Percentiles rank a stretch among this genome's conserved stretches.
Conservation (phyloP, 2,113 vertebrate genomes). For the Perca flavescens region DNA sequence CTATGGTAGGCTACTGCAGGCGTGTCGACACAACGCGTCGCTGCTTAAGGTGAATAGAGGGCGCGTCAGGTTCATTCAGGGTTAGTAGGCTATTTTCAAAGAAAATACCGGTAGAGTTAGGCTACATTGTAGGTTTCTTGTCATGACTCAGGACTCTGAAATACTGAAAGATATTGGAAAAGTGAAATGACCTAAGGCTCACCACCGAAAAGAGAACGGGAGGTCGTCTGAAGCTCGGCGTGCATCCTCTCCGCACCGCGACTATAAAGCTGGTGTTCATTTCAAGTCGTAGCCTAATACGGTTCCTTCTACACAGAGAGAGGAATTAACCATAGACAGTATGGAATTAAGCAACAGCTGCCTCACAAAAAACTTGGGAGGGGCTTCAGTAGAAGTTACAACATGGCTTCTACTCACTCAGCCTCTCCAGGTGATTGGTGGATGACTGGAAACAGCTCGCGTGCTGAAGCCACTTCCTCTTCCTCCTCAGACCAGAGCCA, state of each 20-base stretch:
- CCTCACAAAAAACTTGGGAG: rapidly evolving
- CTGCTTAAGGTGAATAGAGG: too few species aligned
- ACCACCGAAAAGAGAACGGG: conserved; percentile 12
- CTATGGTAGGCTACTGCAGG: too few species aligned
- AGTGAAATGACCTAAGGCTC: not conserved
- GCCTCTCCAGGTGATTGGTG: conserved; percentile 22
- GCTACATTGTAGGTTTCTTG: too few species aligned
- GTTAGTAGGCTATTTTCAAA: too few species aligned
- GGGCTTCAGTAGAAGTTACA: not conserved
- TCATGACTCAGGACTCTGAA: conserved; percentile 1
- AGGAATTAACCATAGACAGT: too few species aligned
- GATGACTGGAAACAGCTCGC: not conserved
- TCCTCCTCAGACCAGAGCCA: not conserved
- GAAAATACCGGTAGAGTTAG: not conserved
- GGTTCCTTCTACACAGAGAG: too few species aligned
- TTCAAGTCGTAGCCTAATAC: rapidly evolving
- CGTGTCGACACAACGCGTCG: too few species aligned
- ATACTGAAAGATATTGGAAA: not conserved
- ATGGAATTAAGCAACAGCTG: not conserved
- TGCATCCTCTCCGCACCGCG: conserved; percentile 10
- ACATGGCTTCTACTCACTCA: conserved; percentile 11
- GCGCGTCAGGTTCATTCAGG: too few species aligned
- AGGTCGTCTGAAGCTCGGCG: conserved; percentile 19
- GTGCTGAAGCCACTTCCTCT: not conserved
- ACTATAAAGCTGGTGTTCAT: conserved; percentile 30